A percentile compares a stretch with the other conserved stretches of the same genome.
Conservation (phyloP, 2,888 invertebrate genomes). For the Amphipyra tragopoginis region DNA sequence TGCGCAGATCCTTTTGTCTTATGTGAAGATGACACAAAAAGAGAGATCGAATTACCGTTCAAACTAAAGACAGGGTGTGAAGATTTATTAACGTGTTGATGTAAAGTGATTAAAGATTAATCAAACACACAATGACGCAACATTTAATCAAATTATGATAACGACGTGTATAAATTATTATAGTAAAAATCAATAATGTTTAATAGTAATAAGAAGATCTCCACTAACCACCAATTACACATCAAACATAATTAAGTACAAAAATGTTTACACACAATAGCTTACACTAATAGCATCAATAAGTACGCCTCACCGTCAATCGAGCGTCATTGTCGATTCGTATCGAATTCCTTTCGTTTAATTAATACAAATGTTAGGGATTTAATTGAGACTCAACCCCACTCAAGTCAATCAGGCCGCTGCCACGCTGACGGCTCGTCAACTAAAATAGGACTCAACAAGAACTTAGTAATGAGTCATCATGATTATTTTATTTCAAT, state of each 20-base stretch:
- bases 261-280: constrained; percentile 64
- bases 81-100: too few species aligned
- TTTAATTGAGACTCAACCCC: constrained; percentile 65
- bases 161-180: constrained; percentile 6
- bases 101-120: too few species aligned
- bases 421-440: constrained; percentile 49
- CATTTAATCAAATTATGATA: not conserved
- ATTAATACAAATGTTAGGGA: constrained; percentile 70
- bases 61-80: not conserved
- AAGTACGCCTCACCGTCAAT: constrained; percentile 44
- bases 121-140: too few species aligned
- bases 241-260: constrained; percentile 53
- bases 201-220: constrained; percentile 20
- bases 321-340: constrained; percentile 57
- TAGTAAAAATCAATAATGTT: constrained; percentile 14
- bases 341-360: constrained; percentile 69
- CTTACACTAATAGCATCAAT: constrained; percentile 49
- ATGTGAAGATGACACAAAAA: constrained; percentile 23
- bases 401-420: constrained; percentile 64
- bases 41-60: constrained; percentile 18
- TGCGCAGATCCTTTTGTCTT: constrained; percentile 36
- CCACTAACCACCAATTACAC: constrained; percentile 44
- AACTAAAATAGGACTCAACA: constrained; percentile 46
- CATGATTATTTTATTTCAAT: constrained; percentile 58
- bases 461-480: constrained; percentile 63